Evolutionary conservation across 2,113 vertebrate species (phyloP).

Genomic region (Martes martes): DNA sequence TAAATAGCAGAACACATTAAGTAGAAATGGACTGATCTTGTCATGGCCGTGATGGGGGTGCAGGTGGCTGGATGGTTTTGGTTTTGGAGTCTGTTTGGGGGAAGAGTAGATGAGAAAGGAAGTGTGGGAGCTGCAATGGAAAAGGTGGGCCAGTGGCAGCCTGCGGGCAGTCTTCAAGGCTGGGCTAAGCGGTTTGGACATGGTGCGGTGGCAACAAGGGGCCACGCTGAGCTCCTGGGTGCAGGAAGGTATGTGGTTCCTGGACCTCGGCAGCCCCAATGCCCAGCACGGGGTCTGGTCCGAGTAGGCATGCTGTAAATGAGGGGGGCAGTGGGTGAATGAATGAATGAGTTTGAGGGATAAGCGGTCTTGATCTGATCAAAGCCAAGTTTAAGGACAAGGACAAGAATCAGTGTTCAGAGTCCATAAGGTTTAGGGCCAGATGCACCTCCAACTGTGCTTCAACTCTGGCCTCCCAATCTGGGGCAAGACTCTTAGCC

Average conservation of each 20-base stretch:
- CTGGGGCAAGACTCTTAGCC: neutral
- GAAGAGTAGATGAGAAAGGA: neutral
- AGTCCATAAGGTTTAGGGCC: neutral
- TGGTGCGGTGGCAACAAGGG: neutral
- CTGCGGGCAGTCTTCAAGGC: neutral
- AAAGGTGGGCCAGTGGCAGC: neutral
- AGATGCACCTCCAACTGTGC: neutral
- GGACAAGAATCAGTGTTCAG: neutral
- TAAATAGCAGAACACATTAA: neutral
- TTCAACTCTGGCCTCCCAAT: neutral
- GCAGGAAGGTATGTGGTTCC: neutral
- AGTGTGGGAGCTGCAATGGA: neutral
- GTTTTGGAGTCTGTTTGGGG: neutral
- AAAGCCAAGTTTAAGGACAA: neutral
- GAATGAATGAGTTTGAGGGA: neutral
- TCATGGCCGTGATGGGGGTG: accelerated
- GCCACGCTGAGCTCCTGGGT: neutral
- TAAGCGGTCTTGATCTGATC: neutral
- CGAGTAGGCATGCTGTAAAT: neutral
- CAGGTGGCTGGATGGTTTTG: neutral
- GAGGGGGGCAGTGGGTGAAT: neutral
- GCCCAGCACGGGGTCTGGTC: neutral
- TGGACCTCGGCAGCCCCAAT: accelerated
- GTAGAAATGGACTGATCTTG: neutral
- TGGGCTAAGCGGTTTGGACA: neutral